Evolutionary conservation across 2,888 invertebrate genomes (phyloP).

Genomic region (Drosophila suboccidentalis): DNA sequence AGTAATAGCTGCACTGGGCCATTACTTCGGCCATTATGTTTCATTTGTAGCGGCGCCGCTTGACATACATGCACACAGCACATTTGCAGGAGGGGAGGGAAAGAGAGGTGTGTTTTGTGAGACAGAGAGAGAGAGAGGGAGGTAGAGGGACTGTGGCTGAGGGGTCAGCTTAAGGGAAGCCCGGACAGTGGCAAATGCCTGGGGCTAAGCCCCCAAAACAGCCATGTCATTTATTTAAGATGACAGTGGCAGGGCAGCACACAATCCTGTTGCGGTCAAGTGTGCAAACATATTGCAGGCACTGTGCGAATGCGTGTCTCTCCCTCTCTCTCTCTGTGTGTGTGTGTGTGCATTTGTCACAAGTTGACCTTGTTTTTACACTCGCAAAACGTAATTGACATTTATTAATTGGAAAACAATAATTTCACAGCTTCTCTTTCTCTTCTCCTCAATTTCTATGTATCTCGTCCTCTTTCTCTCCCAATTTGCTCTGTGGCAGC

Average conservation of each 20-base stretch:
- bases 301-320: slow-evolving; percentile 25
- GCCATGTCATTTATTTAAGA: slow-evolving; percentile 77
- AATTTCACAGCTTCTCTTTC: slow-evolving; percentile 48
- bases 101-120: background rate
- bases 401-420: slow-evolving; percentile 82
- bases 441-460: background rate
- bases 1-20: slow-evolving; percentile 46
- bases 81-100: slow-evolving; percentile 4
- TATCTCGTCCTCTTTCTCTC: slow-evolving; percentile 6
- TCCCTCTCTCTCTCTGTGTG: background rate
- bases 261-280: slow-evolving; percentile 65
- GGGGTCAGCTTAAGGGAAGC: slow-evolving; percentile 15
- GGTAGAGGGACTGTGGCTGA: background rate
- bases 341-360: slow-evolving; percentile 12
- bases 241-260: slow-evolving; percentile 69
- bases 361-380: slow-evolving; percentile 58
- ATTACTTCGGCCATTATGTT: slow-evolving; percentile 73
- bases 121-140: background rate
- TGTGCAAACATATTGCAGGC: slow-evolving; percentile 67
- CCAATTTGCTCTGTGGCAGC: slow-evolving; percentile 44
- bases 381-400: slow-evolving; percentile 70
- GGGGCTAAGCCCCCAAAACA: slow-evolving; percentile 43
- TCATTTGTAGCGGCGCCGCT: slow-evolving; percentile 68
- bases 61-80: slow-evolving; percentile 54
- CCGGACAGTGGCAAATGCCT: slow-evolving; percentile 19